Base-by-base conservation (phyloP, 2,888 invertebrate species). In the Drosophila neotestacea region DNA sequence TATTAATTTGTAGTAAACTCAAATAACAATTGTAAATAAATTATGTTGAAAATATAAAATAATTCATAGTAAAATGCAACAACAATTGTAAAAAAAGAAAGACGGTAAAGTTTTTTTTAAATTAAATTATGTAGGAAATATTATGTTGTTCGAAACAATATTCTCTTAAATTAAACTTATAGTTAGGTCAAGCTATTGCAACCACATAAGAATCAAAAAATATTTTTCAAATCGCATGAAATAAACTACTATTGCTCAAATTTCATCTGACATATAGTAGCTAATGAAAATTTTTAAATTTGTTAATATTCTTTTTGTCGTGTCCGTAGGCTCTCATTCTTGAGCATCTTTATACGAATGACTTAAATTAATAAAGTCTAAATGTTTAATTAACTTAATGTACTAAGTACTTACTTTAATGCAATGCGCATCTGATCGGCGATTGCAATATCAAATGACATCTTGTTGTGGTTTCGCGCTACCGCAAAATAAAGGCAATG, bases 371-470 rank as follows among this genome's bases (percentile, higher is more conserved):
- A 10, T 44, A 27, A 44, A 41, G 9, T 6, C 1, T 22, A 2
- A 3, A 27, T 6, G 9, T 10, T 30, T 11, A 32, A 30, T 55
- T 11, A 42, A 47, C 30, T 36, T 6, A 30, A 55, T 55, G 27
- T 10, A 11, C 1, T 2, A 13, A 22, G 1, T 4, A 87, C 90
- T 91, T 78, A 92, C 91, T 88, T 91, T 64, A 91, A 74, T 13
- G 90, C 92, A 61, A 92, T 82, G 66, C 91, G 91, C 89, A 92
- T 87, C 72, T 91, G 91, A 81, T 92, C 92, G 41, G 89, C 90
- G 56, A 92, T 83, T n/a, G 91, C 86, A 73, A 92, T 90, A 82
- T 91, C 87, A 61, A 92, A 91, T 72, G 91, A 89, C 91, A 91
- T 91, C 50, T 73, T 74, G 70, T 32, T 69, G 56, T 44, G 63